phyloP scores from a whole-genome alignment of 2,797 vertebrate genomes.

The Tangara arthus region DNA sequence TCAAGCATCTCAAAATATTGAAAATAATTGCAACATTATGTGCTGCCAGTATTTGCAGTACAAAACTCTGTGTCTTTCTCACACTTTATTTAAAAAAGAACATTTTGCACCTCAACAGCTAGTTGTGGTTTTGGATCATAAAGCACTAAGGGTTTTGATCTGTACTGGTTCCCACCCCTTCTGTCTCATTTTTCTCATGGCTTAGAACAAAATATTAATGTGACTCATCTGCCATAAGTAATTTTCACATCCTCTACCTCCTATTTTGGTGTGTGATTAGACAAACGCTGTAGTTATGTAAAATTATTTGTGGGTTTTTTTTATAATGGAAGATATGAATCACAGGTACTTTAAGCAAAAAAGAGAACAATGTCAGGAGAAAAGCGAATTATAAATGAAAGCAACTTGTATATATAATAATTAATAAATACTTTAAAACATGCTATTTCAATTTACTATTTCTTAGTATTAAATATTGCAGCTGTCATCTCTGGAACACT shows the following conservation, averaged over 20 bases:
- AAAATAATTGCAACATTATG: constrained; percentile 34
- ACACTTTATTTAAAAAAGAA: constrained; percentile 47
- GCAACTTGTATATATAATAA: not conserved
- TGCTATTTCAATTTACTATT: not conserved
- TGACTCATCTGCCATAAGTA: constrained; percentile 58
- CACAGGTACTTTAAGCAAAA: not conserved
- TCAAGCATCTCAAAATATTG: constrained; percentile 31
- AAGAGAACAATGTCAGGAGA: not conserved
- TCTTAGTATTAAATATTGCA: not conserved
- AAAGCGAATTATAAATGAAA: not conserved
- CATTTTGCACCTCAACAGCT: constrained; percentile 62
- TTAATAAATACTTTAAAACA: not conserved
- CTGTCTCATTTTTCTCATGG: constrained; percentile 43
- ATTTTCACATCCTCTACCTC: constrained; percentile 34
- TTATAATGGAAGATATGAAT: not conserved
- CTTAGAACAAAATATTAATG: constrained; percentile 49
- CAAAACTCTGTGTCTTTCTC: constrained; percentile 33
- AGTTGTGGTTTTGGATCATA: constrained; percentile 50
- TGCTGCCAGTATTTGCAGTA: constrained; percentile 44
- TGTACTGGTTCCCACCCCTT: constrained; percentile 14
- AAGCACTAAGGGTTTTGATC: constrained; percentile 7
- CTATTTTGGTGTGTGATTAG: not conserved
- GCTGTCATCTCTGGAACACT: not conserved
- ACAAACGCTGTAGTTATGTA: not conserved
- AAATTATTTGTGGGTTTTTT: not conserved